Conservation (phyloP, 2,888 invertebrate species). For the Drosophila colorata region DNA sequence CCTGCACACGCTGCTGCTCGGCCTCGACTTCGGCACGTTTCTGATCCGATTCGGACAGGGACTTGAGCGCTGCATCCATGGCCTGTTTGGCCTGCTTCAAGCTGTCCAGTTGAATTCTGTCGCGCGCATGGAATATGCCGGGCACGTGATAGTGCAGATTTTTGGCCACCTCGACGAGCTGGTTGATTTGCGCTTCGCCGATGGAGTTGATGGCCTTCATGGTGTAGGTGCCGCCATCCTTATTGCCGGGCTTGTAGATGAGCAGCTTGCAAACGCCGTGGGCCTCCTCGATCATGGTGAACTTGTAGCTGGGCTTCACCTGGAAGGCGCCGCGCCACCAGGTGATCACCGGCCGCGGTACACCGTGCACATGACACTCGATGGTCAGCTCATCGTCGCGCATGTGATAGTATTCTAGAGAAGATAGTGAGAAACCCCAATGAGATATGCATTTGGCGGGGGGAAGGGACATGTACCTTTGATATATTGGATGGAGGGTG, state of each 20-base stretch:
- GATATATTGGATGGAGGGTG: conserved; percentile 91
- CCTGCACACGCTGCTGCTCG: conserved; percentile 58
- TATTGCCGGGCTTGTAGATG: conserved; percentile 87
- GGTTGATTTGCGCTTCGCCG: conserved; percentile 86
- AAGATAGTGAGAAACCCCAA: conserved; percentile 28
- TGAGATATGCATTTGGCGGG: conserved; percentile 5
- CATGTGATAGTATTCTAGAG: conserved; percentile 84
- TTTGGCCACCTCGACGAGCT: conserved; percentile 86
- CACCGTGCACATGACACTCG: conserved; percentile 86
- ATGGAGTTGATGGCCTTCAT: conserved; percentile 90
- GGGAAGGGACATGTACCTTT: conserved; percentile 85
- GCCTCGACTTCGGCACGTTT: conserved; percentile 77
- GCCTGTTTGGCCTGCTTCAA: conserved; percentile 82
- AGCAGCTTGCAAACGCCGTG: conserved; percentile 86
- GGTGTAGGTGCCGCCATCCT: conserved; percentile 89
- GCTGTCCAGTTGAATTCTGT: conserved; percentile 81
- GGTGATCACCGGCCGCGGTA: conserved; percentile 83
- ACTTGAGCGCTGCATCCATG: conserved; percentile 84
- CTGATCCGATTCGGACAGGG: conserved; percentile 84
- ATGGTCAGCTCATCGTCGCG: conserved; percentile 88
- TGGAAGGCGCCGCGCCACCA: conserved; percentile 84
- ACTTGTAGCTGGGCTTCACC: conserved; percentile 83
- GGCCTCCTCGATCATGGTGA: conserved; percentile 84
- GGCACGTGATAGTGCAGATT: conserved; percentile 86
- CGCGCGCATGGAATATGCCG: conserved; percentile 84